Percentiles rank a stretch among this genome's conserved stretches.
Conservation (phyloP, 2,113 vertebrate species). For the Paradoxurus hermaphroditus region DNA sequence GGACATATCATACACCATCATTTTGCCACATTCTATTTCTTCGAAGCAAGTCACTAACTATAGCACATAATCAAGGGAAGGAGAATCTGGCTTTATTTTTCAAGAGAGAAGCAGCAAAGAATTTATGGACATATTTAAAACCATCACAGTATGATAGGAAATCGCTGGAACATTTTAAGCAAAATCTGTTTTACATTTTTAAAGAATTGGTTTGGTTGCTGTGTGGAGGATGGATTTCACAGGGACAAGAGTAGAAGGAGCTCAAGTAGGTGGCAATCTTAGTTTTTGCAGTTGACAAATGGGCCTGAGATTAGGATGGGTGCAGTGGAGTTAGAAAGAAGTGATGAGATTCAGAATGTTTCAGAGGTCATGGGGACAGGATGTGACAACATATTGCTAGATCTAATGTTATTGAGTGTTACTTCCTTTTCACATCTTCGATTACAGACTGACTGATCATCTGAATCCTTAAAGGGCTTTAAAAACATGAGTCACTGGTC, state of each 20-base stretch:
- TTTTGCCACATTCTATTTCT: slow-evolving; percentile 17
- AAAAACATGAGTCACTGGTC: not conserved
- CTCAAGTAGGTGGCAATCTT: not conserved
- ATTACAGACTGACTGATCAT: not conserved
- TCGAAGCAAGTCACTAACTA: not conserved
- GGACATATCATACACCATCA: not conserved
- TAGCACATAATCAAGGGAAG: not conserved
- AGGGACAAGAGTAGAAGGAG: not conserved
- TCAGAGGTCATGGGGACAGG: not conserved
- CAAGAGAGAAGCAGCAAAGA: not conserved
- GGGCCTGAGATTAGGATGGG: not conserved
- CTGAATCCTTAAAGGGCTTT: not conserved
- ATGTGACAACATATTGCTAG: not conserved
- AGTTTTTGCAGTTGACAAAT: not conserved
- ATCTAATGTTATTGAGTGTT: not conserved
- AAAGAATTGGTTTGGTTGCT: not conserved
- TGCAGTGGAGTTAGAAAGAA: not conserved
- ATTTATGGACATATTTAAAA: slow-evolving; percentile 4
- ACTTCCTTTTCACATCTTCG: not conserved
- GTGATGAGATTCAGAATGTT: not conserved
- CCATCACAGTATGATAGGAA: not conserved
- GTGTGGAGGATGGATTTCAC: not conserved
- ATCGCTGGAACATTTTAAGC: not conserved
- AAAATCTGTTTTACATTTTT: not conserved
- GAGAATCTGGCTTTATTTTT: not conserved